Evolutionary conservation across 2,888 invertebrate genomes (phyloP).

Genomic region (Trissolcus japonicus): DNA sequence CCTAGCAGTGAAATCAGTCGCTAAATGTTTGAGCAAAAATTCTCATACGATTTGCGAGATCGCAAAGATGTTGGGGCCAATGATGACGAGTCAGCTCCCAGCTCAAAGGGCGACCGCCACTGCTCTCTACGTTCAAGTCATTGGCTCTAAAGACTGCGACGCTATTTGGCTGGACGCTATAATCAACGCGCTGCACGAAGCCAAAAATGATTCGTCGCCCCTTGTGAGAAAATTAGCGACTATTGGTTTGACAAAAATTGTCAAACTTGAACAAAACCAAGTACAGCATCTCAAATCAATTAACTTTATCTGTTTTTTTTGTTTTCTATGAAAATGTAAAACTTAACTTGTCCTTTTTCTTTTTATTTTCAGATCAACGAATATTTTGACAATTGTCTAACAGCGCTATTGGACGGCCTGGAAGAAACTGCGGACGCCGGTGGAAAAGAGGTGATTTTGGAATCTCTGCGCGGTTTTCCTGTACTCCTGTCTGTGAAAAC

Average conservation of each 20-base stretch:
- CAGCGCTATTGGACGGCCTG: constrained; percentile 69
- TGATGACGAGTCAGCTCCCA: constrained; percentile 66
- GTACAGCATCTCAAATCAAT: constrained; percentile 34
- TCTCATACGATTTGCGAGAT: constrained; percentile 60
- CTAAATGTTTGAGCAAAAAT: constrained; percentile 62
- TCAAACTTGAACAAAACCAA: constrained; percentile 65
- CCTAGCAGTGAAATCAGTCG: constrained; percentile 63
- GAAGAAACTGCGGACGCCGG: constrained; percentile 68
- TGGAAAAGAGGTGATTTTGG: constrained; percentile 68
- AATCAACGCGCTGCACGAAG: constrained; percentile 68
- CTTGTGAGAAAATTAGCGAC: constrained; percentile 69
- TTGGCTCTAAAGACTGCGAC: constrained; percentile 66
- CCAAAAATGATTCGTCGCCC: constrained; percentile 69
- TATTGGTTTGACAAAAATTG: constrained; percentile 68
- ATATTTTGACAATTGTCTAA: constrained; percentile 68
- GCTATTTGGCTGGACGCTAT: constrained; percentile 69
- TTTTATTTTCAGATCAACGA: constrained; percentile 64
- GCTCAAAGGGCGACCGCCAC: constrained; percentile 68
- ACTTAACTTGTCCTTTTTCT: not conserved
- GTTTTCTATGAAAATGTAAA: too few species aligned
- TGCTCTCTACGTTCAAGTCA: constrained; percentile 68
- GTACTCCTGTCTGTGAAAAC: constrained; percentile 65
- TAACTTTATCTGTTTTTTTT: too few species aligned
- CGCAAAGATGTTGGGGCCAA: constrained; percentile 63
- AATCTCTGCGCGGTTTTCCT: constrained; percentile 69